These are phyloP conservation scores for Uloborus diversus DNA, from an alignment of 1,140 invertebrate species.

Conservation along the genomic window DNA sequence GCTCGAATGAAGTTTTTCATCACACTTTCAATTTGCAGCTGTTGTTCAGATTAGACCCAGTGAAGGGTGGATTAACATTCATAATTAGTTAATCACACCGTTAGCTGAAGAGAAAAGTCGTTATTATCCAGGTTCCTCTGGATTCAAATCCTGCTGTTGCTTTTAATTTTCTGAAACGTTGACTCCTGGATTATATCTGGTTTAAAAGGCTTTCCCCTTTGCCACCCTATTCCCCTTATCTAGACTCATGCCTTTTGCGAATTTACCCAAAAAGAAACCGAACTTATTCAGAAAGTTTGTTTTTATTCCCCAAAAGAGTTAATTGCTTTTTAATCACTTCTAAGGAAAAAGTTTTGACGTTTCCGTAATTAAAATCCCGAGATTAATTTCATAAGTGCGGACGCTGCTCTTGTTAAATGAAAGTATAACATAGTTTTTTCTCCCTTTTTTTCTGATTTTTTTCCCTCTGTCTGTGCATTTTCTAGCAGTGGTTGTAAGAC, in stretches of 20 bases:
- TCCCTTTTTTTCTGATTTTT: neutral
- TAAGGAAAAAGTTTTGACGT: slow-evolving; percentile 45
- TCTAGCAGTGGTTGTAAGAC: neutral
- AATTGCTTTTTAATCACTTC: slow-evolving; percentile 54
- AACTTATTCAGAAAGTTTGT: slow-evolving; percentile 46
- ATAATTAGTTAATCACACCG: slow-evolving; percentile 32
- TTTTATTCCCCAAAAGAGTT: slow-evolving; percentile 47
- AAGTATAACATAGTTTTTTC: slow-evolving; percentile 30
- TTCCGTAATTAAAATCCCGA: slow-evolving; percentile 48
- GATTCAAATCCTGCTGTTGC: neutral
- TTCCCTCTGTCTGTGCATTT: neutral
- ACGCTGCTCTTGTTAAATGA: slow-evolving; percentile 25
- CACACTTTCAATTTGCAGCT: too few species aligned
- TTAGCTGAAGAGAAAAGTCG: neutral
- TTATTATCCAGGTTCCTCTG: neutral
- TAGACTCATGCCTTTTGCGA: slow-evolving; percentile 12
- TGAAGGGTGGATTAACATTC: slow-evolving; percentile 33
- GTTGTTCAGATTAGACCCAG: neutral
- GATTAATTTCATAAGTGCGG: slow-evolving; percentile 50
- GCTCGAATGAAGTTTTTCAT: neutral
- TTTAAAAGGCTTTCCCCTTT: slow-evolving; percentile 42
- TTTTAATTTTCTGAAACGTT: slow-evolving; percentile 48
- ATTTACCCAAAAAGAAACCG: neutral
- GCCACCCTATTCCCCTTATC: neutral
- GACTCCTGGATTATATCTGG: slow-evolving; percentile 48